These are phyloP conservation scores for Fringilla coelebs DNA, from an alignment of 2,797 vertebrate genomes.

Conservation along the genomic window DNA sequence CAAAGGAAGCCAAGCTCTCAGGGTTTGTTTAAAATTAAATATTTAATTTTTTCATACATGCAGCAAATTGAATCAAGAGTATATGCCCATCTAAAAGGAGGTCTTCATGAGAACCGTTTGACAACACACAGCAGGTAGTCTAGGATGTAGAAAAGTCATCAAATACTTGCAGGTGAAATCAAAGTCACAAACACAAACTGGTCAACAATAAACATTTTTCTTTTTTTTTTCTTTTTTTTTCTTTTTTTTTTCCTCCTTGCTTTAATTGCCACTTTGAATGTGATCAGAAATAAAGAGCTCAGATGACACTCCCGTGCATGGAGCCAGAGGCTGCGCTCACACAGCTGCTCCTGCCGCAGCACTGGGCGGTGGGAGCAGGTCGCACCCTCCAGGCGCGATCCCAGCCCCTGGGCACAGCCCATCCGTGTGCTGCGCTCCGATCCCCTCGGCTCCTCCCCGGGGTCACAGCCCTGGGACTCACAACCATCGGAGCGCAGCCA, in stretches of 20 bases:
- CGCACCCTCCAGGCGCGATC: not conserved
- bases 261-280: constrained; percentile 32
- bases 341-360: constrained; percentile 74
- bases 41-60: constrained; percentile 21
- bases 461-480: not conserved
- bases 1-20: not conserved
- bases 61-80: constrained; percentile 51
- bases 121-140: constrained; percentile 69
- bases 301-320: constrained; percentile 75
- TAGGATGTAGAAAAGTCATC: constrained; percentile 72
- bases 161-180: constrained; percentile 75
- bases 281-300: constrained; percentile 49
- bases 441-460: not conserved
- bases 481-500: accelerated
- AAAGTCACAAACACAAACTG: constrained; percentile 72
- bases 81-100: constrained; percentile 51
- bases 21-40: constrained; percentile 61
- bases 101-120: constrained; percentile 52
- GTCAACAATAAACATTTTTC: constrained; percentile 62
- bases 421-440: not conserved
- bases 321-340: not conserved
- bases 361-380: not conserved
- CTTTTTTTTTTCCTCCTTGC: not conserved
- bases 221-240: not conserved
- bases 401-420: not conserved